A percentile compares a stretch with the other conserved stretches of the same genome.
Evolutionary conservation across 2,113 vertebrate species (phyloP).

Genomic region (Oncorhynchus keta): DNA sequence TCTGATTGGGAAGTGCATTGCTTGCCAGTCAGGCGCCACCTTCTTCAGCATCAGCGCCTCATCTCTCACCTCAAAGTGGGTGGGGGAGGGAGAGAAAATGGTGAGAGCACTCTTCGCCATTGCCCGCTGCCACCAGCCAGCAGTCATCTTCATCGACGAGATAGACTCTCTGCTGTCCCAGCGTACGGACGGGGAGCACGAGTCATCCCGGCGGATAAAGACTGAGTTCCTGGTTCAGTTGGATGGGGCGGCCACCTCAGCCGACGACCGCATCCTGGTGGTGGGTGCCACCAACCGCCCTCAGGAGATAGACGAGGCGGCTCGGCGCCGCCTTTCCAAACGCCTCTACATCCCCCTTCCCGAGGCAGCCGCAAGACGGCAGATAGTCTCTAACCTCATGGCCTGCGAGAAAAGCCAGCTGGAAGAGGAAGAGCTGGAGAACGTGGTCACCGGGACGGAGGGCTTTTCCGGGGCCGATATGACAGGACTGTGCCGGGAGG

Average conservation of each 20-base stretch:
- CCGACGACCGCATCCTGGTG: conserved; percentile 92
- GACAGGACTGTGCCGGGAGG: conserved; percentile 93
- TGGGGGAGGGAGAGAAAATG: conserved; percentile 98
- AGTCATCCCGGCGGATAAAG: conserved; percentile 93
- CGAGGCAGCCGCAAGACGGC: conserved; percentile 79
- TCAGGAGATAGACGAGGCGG: conserved; percentile 95
- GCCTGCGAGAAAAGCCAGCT: conserved; percentile 80
- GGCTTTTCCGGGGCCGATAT: conserved; percentile 95
- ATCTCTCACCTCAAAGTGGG: conserved; percentile 96
- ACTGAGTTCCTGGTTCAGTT: conserved; percentile 96
- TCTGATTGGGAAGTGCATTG: conserved; percentile 96
- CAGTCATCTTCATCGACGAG: conserved; percentile 98
- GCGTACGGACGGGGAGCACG: conserved; percentile 91
- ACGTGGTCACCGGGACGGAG: conserved; percentile 75
- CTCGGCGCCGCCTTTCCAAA: conserved; percentile 87
- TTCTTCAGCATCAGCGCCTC: conserved; percentile 99
- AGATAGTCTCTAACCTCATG: conserved; percentile 88
- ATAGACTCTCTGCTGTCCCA: conserved; percentile 95
- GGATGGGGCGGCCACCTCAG: conserved; percentile 90
- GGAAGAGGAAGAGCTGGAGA: conserved; percentile 73
- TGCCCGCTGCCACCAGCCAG: conserved; percentile 91
- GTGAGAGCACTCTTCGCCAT: conserved; percentile 91
- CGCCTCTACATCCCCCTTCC: conserved; percentile 94
- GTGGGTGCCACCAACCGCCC: conserved; percentile 96
- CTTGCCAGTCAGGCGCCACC: conserved; percentile 92